Evolutionary conservation across 2,888 invertebrate genomes (phyloP), one percentile per base, ranked within the genome.

Genomic region (Orthosia incerta): DNA sequence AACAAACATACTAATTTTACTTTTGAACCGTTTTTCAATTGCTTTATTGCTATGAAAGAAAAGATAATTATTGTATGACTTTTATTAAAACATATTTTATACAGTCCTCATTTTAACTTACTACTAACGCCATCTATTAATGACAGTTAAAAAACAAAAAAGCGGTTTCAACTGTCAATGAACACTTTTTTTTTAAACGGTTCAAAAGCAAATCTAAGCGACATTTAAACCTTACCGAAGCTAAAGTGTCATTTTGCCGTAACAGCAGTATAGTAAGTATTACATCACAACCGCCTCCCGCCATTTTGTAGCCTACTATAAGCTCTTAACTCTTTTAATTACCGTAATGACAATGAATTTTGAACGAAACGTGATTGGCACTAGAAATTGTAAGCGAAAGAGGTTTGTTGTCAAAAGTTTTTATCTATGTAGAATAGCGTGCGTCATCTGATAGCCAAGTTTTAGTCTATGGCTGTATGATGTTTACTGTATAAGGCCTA

Each of bases 271-370:
- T 84, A 83, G 84, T 83, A 90, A 60, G 60, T 88, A 76, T 45
- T 60, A 79, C 80, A 85, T 94, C 94, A 94, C 94, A 94, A 94
- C 94, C 92, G 90, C 92, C 93, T 89, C 88, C 88, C 87, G 87
- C 88, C 83, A 86, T 86, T 83, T 86, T 81, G 89, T 90, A 89
- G 90, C 89, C 92, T 91, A 91, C 83, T 82, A 76, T 93, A 94
- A 94, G 94, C 93, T 94, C 94, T 89, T 93, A 83, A 80, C 81
- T 79, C 93, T 94, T 94, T 89, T 93, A 83, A 80, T 84, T 79
- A 80, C 68, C 84, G 80, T 84, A 84, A 88, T 87, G 82, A 90
- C 86, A 83, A 55, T 86, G 79, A 87, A 90, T 86, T 89, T 81
- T 81, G 82, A 87, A 87, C 86, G 76, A 85, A 84, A 79, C 68